A percentile compares a stretch with the other conserved stretches of the same genome.
Evolutionary conservation across 2,797 vertebrate species (phyloP).

Genomic region (Calcarius lapponicus): DNA sequence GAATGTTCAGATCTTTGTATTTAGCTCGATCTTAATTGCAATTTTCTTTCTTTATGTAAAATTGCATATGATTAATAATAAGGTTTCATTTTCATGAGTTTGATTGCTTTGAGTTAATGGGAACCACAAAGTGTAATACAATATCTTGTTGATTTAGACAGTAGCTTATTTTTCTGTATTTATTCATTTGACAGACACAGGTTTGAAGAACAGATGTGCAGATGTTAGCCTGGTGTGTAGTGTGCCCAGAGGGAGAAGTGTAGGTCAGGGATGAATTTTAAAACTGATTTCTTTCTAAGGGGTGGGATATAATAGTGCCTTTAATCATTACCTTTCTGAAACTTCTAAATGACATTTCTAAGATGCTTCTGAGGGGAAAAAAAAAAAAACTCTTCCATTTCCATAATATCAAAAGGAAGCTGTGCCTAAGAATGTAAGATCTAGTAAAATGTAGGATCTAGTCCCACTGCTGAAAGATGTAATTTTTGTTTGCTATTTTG

Average conservation of each 20-base stretch:
- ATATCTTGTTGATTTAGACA: conserved; percentile 26
- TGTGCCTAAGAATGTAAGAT: conserved; percentile 58
- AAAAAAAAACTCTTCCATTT: conserved; percentile 25
- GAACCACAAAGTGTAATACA: neutral
- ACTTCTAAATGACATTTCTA: conserved; percentile 42
- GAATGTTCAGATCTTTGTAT: neutral
- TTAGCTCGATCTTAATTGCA: neutral
- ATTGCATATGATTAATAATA: conserved; percentile 13
- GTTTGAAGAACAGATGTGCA: conserved; percentile 59
- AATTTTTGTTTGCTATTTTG: conserved; percentile 72
- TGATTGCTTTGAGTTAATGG: neutral
- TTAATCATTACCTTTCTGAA: conserved; percentile 39
- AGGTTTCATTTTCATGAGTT: conserved; percentile 25
- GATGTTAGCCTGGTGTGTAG: conserved; percentile 25
- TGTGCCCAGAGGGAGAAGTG: conserved; percentile 28
- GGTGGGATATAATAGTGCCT: neutral
- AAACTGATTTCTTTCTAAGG: conserved; percentile 27
- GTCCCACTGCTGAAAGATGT: conserved; percentile 70
- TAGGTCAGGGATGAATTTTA: conserved; percentile 33
- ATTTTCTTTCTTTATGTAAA: neutral
- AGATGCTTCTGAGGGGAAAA: conserved; percentile 65
- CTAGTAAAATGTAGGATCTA: conserved; percentile 65
- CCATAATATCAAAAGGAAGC: conserved; percentile 67
- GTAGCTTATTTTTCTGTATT: conserved; percentile 33
- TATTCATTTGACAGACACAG: conserved; percentile 28